These are phyloP conservation scores for Trinorchestia longiramus DNA, from an alignment of 1,140 invertebrate genomes.

Conservation along the genomic window DNA sequence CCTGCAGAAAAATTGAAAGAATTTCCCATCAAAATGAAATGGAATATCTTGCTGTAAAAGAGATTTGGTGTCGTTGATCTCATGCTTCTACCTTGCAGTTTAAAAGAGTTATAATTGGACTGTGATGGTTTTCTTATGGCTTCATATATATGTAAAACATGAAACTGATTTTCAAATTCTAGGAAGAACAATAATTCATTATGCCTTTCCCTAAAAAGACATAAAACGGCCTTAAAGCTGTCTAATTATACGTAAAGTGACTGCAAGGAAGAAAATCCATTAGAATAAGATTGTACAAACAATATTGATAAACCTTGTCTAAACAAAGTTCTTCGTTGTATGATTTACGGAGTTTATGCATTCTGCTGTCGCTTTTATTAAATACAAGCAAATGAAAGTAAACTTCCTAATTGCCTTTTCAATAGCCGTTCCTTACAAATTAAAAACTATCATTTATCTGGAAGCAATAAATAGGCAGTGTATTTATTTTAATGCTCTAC, in stretches of 20 bases:
- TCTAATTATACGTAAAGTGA: neutral
- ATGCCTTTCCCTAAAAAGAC: neutral
- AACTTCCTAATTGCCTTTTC: neutral
- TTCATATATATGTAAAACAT: neutral
- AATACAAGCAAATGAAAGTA: neutral
- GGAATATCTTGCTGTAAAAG: neutral
- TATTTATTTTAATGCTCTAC: neutral
- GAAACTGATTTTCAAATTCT: neutral
- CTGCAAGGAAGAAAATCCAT: neutral
- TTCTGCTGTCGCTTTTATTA: neutral
- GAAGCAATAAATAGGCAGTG: neutral
- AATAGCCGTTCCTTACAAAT: neutral
- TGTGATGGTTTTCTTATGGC: neutral
- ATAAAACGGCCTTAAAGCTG: neutral
- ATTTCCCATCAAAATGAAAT: neutral
- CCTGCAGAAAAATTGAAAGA: neutral
- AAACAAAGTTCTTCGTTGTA: neutral
- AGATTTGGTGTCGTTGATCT: neutral
- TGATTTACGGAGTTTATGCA: neutral
- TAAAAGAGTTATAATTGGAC: neutral
- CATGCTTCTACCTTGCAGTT: neutral
- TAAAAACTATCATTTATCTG: neutral
- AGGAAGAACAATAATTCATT: neutral
- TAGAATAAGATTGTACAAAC: neutral
- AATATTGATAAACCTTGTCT: neutral